Evolutionary conservation across 2,888 invertebrate genomes (phyloP), one percentile per base, ranked within the genome.

Genomic region (Cephonodes hylas): DNA sequence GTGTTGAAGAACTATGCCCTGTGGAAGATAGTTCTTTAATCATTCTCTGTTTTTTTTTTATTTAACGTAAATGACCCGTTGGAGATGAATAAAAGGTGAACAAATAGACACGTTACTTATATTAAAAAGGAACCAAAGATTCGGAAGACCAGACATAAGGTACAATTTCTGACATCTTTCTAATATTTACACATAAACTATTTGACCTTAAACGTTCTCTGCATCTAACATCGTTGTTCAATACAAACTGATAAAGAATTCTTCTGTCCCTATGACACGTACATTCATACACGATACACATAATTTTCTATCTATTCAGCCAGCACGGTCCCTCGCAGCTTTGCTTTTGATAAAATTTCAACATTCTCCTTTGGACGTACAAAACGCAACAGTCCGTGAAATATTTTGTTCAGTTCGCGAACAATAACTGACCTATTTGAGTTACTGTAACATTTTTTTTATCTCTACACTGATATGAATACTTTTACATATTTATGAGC

Each of bases 1-100:
- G 81, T 97, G 96, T 79, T 96, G 96, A 63, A 98, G 94, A 68
- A 95, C 93, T 80, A 96, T 95, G 64, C 96, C 96, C 97, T 97
- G 93, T 10, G 31, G 23, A 42, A 48, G 6, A n/a, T n/a, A n/a
- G n/a, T n/a, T n/a, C n/a, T n/a, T n/a, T n/a, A n/a, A n/a, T n/a
- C n/a, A n/a, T n/a, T n/a, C n/a, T n/a, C n/a, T n/a, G n/a, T n/a
- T n/a, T n/a, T n/a, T n/a, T n/a, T n/a, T n/a, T n/a, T n/a, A n/a
- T n/a, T n/a, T n/a, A n/a, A n/a, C n/a, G n/a, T n/a, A n/a, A n/a
- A n/a, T n/a, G n/a, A n/a, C n/a, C n/a, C n/a, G n/a, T n/a, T n/a
- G n/a, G n/a, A n/a, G n/a, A n/a, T n/a, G n/a, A n/a, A n/a, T n/a
- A n/a, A n/a, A n/a, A n/a, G n/a, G n/a, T n/a, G n/a, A n/a, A n/a